A percentile compares a stretch with the other conserved stretches of the same genome.
Conservation (phyloP, 2,888 invertebrate genomes). For the Drosophila subsilvestris region DNA sequence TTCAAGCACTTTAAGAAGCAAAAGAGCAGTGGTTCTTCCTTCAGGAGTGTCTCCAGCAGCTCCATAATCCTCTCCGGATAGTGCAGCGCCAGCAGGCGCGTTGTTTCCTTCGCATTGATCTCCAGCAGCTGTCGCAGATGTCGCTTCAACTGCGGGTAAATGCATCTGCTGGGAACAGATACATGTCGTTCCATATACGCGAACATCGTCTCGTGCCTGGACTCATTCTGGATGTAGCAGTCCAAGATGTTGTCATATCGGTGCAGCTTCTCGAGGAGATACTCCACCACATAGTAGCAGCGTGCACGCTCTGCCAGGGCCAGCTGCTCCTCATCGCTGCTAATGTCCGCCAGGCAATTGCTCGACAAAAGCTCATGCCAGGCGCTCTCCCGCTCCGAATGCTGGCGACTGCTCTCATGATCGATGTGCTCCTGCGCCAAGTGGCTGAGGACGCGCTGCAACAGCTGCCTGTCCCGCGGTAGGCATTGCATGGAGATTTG, state of each 20-base stretch:
- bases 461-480: constrained; percentile 84
- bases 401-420: constrained; percentile 84
- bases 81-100: constrained; percentile 87
- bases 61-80: constrained; percentile 85
- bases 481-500: constrained; percentile 86
- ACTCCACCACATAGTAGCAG: constrained; percentile 89
- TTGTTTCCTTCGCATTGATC: constrained; percentile 87
- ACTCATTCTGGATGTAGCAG: constrained; percentile 88
- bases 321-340: constrained; percentile 86
- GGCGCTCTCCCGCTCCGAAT: constrained; percentile 90
- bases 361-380: constrained; percentile 89
- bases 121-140: constrained; percentile 86
- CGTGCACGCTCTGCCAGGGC: constrained; percentile 87
- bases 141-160: constrained; percentile 84
- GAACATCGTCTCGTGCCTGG: constrained; percentile 87
- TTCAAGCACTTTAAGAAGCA: constrained; percentile 87
- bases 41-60: constrained; percentile 81
- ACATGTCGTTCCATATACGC: constrained; percentile 85
- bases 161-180: constrained; percentile 82
- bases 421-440: constrained; percentile 84
- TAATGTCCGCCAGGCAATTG: constrained; percentile 86
- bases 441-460: constrained; percentile 87
- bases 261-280: constrained; percentile 87
- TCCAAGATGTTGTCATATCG: constrained; percentile 88
- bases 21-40: constrained; percentile 83